A percentile compares a stretch with the other conserved stretches of the same genome.
phyloP scores from a whole-genome alignment of 2,888 invertebrate species.

The Zelleria hepariella region DNA sequence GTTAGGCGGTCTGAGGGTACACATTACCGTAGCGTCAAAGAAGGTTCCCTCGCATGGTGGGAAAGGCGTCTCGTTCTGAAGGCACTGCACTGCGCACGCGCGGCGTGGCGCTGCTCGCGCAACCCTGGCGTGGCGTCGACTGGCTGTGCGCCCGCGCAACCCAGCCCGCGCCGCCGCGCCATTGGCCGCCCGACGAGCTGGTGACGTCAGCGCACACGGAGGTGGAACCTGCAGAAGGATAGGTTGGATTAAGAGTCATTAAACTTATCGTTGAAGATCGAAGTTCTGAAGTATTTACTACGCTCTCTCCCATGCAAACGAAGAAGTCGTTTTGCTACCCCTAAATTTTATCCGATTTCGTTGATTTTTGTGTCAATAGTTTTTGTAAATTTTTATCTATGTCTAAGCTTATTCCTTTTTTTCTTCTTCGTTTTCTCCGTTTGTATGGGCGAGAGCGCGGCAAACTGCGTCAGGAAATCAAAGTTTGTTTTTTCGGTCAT shows the following conservation, averaged over 20 bases:
- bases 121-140: conserved; percentile 31
- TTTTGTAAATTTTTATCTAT: no score
- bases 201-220: conserved; percentile 40
- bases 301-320: no score
- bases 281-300: no score
- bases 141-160: conserved; percentile 23
- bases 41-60: conserved; percentile 5
- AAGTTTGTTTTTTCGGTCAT: no score
- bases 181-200: conserved; percentile 43
- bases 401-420: no score
- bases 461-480: no score
- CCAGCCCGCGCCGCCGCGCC: conserved; percentile 16
- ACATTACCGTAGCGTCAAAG: conserved; percentile 1
- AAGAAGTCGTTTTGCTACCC: no score
- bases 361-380: no score
- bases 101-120: conserved; percentile 26
- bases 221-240: not conserved
- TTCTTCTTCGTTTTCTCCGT: no score
- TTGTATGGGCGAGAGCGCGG: no score
- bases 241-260: not conserved
- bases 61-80: not conserved
- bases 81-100: conserved; percentile 1
- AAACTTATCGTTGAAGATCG: no score
- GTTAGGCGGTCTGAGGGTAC: not conserved
- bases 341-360: no score